Conservation (phyloP, 2,113 vertebrate species). For the Muntiacus reevesi region DNA sequence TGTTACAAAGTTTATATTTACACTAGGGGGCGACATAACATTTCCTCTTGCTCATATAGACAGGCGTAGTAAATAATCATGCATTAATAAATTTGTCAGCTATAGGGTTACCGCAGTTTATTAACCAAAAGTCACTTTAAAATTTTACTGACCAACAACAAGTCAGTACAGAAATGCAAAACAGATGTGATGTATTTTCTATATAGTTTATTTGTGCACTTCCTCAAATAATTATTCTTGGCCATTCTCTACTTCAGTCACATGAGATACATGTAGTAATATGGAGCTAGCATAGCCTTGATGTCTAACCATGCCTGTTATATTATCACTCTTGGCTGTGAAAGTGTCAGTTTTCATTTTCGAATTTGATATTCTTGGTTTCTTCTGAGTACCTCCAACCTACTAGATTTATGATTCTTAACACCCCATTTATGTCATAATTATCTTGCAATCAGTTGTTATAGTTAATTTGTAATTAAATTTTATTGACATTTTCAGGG, state of each 20-base stretch:
- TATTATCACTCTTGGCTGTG: background rate
- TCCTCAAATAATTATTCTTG: background rate
- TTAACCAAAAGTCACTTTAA: conserved; percentile 3
- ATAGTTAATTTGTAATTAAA: background rate
- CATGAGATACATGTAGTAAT: background rate
- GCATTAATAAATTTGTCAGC: conserved; percentile 16
- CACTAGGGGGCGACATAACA: conserved; percentile 62
- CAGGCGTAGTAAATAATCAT: background rate
- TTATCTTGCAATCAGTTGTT: background rate
- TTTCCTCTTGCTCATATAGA: background rate
- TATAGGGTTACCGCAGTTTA: background rate
- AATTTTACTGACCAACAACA: background rate
- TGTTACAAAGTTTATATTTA: conserved; percentile 37
- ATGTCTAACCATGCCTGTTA: background rate
- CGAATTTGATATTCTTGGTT: background rate
- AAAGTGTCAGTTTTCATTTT: background rate
- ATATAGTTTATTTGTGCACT: background rate
- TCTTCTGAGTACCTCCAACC: background rate
- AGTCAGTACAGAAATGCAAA: background rate
- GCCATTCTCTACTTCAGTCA: background rate
- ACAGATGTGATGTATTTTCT: background rate
- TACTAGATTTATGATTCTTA: background rate
- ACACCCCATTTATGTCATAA: background rate
- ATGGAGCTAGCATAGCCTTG: background rate
- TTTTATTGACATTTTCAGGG: background rate